phyloP scores from a whole-genome alignment of 2,797 vertebrate genomes.

The Peromyscus attwateri region DNA sequence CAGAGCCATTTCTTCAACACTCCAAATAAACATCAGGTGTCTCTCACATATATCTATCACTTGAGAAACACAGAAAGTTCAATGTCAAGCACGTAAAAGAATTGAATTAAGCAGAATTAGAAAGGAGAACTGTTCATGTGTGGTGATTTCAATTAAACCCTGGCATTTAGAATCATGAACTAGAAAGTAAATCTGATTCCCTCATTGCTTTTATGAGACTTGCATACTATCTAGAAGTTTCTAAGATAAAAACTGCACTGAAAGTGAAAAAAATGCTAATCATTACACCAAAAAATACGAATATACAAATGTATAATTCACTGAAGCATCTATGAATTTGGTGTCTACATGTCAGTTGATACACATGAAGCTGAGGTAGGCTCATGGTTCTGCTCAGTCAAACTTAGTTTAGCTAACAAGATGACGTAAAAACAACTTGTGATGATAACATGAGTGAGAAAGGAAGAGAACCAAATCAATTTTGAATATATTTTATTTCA shows the following conservation, averaged over 20 bases:
- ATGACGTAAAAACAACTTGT: not conserved
- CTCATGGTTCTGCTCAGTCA: too few relatives aligned
- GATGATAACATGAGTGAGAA: not conserved
- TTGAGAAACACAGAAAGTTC: not conserved
- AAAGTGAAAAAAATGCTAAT: not conserved
- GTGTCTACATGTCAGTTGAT: not conserved
- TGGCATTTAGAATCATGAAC: not conserved
- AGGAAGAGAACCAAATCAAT: too few relatives aligned
- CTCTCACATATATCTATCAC: not conserved
- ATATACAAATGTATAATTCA: not conserved
- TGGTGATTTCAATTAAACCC: not conserved
- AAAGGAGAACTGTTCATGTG: not conserved
- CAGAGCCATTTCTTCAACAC: not conserved
- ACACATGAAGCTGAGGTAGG: too few relatives aligned
- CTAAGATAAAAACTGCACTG: not conserved
- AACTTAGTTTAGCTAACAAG: too few relatives aligned
- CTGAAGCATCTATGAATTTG: not conserved
- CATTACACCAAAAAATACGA: not conserved
- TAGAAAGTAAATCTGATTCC: not conserved
- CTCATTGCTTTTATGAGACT: not conserved
- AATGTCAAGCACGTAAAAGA: not conserved
- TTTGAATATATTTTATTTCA: not conserved
- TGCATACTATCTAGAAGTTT: not conserved
- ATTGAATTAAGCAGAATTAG: conserved; percentile 17
- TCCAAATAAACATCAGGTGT: conserved; percentile 18